Evolutionary conservation across 2,888 invertebrate genomes (phyloP).

Genomic region (Micoletzkya japonica): DNA sequence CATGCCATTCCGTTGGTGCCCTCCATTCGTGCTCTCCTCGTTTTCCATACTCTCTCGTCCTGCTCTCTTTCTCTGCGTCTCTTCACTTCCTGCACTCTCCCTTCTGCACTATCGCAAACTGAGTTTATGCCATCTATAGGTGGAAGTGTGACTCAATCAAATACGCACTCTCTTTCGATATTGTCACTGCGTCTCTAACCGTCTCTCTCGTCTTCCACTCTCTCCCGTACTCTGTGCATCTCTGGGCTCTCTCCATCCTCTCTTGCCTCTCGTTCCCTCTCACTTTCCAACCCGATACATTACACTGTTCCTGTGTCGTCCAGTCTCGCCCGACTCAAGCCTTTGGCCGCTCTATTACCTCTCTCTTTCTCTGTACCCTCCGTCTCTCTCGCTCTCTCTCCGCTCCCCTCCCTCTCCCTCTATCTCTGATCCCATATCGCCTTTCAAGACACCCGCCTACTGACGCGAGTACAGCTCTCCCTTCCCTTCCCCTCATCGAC

Average conservation of each 20-base stretch:
- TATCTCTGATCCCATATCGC: no score
- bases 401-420: not conserved
- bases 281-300: slow-evolving; percentile 14
- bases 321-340: slow-evolving; percentile 29
- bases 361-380: slow-evolving; percentile 9
- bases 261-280: slow-evolving; percentile 2
- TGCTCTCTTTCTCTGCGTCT: slow-evolving; percentile 8
- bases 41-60: slow-evolving; percentile 6
- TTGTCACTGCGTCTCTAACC: slow-evolving; percentile 11
- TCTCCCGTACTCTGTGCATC: slow-evolving; percentile 29
- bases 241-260: not conserved
- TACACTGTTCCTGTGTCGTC: slow-evolving; percentile 35
- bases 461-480: no score
- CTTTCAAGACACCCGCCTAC: no score
- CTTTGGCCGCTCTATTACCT: slow-evolving; percentile 24
- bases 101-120: slow-evolving; percentile 21
- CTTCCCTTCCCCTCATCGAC: not conserved
- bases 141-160: slow-evolving; percentile 8
- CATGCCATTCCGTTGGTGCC: slow-evolving; percentile 12
- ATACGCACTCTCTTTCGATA: slow-evolving; percentile 14
- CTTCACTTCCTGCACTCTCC: not conserved
- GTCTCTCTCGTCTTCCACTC: slow-evolving; percentile 20
- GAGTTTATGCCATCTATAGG: not conserved
- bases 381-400: slow-evolving; percentile 8
- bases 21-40: not conserved